Base-by-base conservation (phyloP, 2,113 vertebrate genomes). In the Dasyprocta punctata region DNA sequence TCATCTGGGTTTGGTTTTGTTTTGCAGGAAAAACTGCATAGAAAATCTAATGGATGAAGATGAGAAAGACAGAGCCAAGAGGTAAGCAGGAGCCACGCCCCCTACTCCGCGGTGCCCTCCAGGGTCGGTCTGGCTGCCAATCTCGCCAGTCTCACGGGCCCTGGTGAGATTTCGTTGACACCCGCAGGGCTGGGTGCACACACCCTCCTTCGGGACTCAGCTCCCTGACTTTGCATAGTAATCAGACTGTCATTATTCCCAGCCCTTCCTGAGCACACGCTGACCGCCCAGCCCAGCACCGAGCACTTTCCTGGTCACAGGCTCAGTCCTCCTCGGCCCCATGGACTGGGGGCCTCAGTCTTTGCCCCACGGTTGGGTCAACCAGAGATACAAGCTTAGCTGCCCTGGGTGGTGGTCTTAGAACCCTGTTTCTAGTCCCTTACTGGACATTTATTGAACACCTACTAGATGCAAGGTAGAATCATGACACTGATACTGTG, bases 31-130 rank as follows among this genome's bases (percentile, higher is more conserved):
- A 98, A 98, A 97, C 98, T 98, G 98, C 97, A 94, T 97, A 98
- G 98, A 98, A 97, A 99, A 98, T 98, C 99, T 99, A 98, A 99
- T 99, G 99, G 99, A 99, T 99, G 99, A 99, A 98, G 99, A 99
- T 99, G 99, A 99, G 98, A 99, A 99, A 98, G 99, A 99, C 98
- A 99, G 98, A 91, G 99, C 99, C 98, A 99, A 99, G 98, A 99
- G 99, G 99, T 99, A 98, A 98, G 98, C 65, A 52, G 54, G 28
- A 10, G 47, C 17, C 1, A 0, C 4, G 11, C 12, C 22, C 13
- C 69, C 7, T 3, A 7, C n/a, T 33, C 36, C 0, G 9, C 1
- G 2, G 5, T 0, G 9, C 5, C 49, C 71, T 0, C 2, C 3
- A 0, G 28, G 22, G n/a, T 52, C 36, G 2, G 14, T 73, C 77